Conservation (phyloP, 2,113 vertebrate species). For the Phyllopteryx taeniolatus region DNA sequence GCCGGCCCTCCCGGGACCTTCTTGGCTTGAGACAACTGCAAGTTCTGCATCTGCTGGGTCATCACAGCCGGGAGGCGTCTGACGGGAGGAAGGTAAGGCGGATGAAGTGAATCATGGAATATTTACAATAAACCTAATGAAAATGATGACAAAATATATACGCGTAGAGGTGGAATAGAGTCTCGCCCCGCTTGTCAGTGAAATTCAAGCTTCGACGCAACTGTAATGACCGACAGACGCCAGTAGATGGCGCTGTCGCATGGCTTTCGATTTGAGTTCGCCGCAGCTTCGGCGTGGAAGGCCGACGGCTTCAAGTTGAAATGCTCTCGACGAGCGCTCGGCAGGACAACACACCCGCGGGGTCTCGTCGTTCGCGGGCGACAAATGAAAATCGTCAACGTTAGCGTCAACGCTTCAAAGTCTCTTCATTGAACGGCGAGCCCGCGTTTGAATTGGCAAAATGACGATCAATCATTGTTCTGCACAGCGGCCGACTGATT, state of each 20-base stretch:
- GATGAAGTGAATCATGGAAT: too few species aligned
- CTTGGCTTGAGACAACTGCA: constrained; percentile 84
- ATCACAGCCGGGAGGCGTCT: constrained; percentile 77
- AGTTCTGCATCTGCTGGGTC: constrained; percentile 95
- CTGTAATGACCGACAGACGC: background rate
- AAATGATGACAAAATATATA: too few species aligned
- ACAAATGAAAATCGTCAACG: background rate
- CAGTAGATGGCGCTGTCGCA: background rate
- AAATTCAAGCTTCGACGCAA: background rate
- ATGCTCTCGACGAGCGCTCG: background rate
- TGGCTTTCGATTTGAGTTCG: too few species aligned
- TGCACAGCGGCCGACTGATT: background rate
- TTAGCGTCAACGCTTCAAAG: background rate
- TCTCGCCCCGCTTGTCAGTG: background rate
- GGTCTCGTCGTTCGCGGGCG: background rate
- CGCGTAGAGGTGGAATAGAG: too few species aligned
- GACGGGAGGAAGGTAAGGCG: background rate
- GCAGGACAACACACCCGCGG: constrained; percentile 9
- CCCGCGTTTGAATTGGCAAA: background rate
- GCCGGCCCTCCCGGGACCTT: constrained; percentile 80
- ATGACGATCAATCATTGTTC: background rate
- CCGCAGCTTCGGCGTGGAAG: too few species aligned
- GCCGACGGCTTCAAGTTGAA: background rate
- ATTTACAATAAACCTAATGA: too few species aligned
- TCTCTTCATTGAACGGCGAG: background rate